Percentiles rank a stretch among this genome's conserved stretches.
Evolutionary conservation across 2,797 vertebrate genomes (phyloP).

Genomic region (Moxostoma hubbsi): DNA sequence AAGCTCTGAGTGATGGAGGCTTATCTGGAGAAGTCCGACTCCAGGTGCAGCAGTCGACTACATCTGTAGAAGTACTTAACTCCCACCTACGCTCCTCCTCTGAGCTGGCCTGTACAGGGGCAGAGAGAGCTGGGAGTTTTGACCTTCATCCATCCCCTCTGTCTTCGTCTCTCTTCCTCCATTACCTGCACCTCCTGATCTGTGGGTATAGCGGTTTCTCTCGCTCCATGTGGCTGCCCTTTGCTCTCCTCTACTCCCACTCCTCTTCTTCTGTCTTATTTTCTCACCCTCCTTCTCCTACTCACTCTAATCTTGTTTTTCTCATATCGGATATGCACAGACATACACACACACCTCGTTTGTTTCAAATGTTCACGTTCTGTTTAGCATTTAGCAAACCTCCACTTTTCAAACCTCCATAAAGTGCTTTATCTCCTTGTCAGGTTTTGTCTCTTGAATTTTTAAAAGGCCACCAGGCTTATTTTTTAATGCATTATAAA

Average conservation of each 20-base stretch:
- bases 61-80: slow-evolving; percentile 65
- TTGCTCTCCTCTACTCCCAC: neutral
- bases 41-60: slow-evolving; percentile 51
- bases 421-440: too few relatives aligned
- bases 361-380: too few relatives aligned
- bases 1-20: slow-evolving; percentile 43
- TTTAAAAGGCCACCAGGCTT: too few relatives aligned
- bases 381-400: too few relatives aligned
- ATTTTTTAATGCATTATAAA: too few relatives aligned
- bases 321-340: neutral
- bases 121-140: slow-evolving; percentile 50
- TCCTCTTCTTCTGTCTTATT: neutral
- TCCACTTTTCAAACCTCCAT: too few relatives aligned
- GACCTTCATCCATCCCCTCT: slow-evolving; percentile 51
- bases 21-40: slow-evolving; percentile 47
- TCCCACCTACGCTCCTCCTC: slow-evolving; percentile 48
- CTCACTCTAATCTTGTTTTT: neutral
- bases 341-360: neutral
- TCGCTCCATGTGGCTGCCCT: neutral
- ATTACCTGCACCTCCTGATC: slow-evolving; percentile 38
- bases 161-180: slow-evolving; percentile 17
- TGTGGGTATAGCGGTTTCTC: slow-evolving; percentile 2
- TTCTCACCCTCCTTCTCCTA: too few relatives aligned
- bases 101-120: slow-evolving; percentile 44
- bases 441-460: too few relatives aligned